These are phyloP conservation scores for Phrixothrix hirtus DNA, from an alignment of 2,888 invertebrate genomes.

Conservation along the genomic window DNA sequence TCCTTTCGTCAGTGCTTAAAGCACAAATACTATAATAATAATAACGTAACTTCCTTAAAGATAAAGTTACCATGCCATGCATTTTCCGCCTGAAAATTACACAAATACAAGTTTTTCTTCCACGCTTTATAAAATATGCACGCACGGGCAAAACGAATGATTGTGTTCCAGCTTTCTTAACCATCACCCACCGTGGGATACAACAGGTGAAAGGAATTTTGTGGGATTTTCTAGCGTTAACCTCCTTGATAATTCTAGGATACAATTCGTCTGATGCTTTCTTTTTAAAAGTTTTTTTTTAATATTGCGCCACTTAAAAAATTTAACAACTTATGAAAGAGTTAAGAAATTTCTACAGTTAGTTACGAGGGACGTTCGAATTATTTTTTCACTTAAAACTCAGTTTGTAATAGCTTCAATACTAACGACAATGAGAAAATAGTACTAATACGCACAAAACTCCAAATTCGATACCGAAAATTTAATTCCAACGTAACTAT, in stretches of 20 bases:
- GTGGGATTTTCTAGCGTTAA: slow-evolving; percentile 25
- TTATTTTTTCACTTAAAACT: background rate
- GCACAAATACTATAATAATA: slow-evolving; percentile 18
- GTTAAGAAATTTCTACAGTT: too few species aligned
- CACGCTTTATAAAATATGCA: slow-evolving; percentile 45
- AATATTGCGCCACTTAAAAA: too few species aligned
- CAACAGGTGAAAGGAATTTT: slow-evolving; percentile 26
- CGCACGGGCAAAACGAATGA: slow-evolving; percentile 44
- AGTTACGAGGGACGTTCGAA: background rate
- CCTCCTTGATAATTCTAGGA: slow-evolving; percentile 15
- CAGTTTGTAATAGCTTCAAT: too few species aligned
- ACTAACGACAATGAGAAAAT: too few species aligned
- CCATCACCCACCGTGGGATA: slow-evolving; percentile 26
- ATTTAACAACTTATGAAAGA: too few species aligned
- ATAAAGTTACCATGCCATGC: slow-evolving; percentile 46
- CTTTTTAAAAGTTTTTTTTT: too few species aligned
- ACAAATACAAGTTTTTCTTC: slow-evolving; percentile 46
- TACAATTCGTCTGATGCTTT: slow-evolving; percentile 16
- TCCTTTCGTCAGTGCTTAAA: slow-evolving; percentile 7
- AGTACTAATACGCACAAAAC: too few species aligned
- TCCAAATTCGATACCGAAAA: too few species aligned
- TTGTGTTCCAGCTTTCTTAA: slow-evolving; percentile 29
- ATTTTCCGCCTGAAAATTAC: slow-evolving; percentile 51
- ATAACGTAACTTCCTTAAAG: slow-evolving; percentile 40
- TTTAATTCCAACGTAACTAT: too few species aligned